These are phyloP conservation scores for Didymodactylos carnosus DNA, from an alignment of 2,888 invertebrate genomes.

Conservation along the genomic window DNA sequence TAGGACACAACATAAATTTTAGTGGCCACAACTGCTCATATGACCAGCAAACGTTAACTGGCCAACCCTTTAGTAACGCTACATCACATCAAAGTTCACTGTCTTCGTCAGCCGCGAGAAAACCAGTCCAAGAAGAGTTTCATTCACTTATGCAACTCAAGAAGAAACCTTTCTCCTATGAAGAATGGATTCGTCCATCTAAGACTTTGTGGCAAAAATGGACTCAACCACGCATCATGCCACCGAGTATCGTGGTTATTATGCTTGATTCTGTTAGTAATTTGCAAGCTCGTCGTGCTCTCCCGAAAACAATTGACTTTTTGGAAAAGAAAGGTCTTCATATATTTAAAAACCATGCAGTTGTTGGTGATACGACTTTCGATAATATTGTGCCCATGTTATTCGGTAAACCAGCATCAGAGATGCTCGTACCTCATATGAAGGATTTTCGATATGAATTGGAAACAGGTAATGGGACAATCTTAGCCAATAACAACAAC, in stretches of 20 bases:
- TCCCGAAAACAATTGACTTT: conserved; percentile 3
- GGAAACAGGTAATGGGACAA: neutral
- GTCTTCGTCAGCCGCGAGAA: too few relatives aligned
- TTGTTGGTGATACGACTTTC: conserved; percentile 5
- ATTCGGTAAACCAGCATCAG: too few relatives aligned
- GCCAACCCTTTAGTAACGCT: too few relatives aligned
- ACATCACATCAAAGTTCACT: neutral
- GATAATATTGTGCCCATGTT: conserved; percentile 6
- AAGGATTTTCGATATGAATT: neutral
- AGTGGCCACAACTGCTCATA: too few relatives aligned
- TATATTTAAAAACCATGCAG: neutral
- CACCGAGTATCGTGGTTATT: neutral
- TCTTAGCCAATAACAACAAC: neutral
- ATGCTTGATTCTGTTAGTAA: neutral
- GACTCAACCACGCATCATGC: too few relatives aligned
- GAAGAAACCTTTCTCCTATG: too few relatives aligned
- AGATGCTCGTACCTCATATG: too few relatives aligned
- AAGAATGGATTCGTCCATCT: too few relatives aligned
- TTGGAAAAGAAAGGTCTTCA: neutral
- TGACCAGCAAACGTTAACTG: too few relatives aligned
- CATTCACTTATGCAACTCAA: neutral
- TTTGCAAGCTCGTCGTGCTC: neutral
- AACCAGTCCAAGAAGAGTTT: neutral
- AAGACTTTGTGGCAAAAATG: too few relatives aligned
- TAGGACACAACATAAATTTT: too few relatives aligned